Conservation (phyloP, 2,888 invertebrate genomes). For the Tryphoninae sp. region DNA sequence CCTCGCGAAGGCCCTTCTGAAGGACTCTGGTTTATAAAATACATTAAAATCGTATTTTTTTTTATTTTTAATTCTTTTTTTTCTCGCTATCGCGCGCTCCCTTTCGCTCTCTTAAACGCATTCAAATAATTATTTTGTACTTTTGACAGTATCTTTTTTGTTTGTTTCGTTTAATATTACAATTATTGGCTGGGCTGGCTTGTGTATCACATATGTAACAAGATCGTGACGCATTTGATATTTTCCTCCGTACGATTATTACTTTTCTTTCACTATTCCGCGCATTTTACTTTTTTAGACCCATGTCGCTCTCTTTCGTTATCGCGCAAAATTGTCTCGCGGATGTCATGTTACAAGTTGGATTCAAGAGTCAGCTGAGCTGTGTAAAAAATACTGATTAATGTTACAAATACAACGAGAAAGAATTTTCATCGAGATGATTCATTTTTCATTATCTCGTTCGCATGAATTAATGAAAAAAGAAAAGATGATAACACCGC, state of each 20-base stretch:
- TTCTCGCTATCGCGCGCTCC: not conserved
- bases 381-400: conserved; percentile 22
- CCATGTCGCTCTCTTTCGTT: not conserved
- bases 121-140: conserved; percentile 66
- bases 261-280: conserved; percentile 19
- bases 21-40: conserved; percentile 53
- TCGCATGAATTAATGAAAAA: not conserved
- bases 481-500: not conserved
- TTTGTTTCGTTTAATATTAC: conserved; percentile 43
- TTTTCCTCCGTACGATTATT: conserved; percentile 28
- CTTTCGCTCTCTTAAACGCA: conserved; percentile 50
- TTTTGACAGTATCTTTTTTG: conserved; percentile 64
- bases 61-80: not conserved
- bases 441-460: not conserved
- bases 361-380: conserved; percentile 45
- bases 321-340: conserved; percentile 1
- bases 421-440: conserved; percentile 18
- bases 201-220: conserved; percentile 57
- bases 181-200: conserved; percentile 57
- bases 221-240: conserved; percentile 47
- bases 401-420: not conserved
- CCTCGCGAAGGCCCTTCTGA: conserved; percentile 41
- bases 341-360: conserved; percentile 39
- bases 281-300: not conserved
- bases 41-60: conserved; percentile 49